Conservation (phyloP, 2,888 invertebrate species). For the Meliscaeva auricollis region DNA sequence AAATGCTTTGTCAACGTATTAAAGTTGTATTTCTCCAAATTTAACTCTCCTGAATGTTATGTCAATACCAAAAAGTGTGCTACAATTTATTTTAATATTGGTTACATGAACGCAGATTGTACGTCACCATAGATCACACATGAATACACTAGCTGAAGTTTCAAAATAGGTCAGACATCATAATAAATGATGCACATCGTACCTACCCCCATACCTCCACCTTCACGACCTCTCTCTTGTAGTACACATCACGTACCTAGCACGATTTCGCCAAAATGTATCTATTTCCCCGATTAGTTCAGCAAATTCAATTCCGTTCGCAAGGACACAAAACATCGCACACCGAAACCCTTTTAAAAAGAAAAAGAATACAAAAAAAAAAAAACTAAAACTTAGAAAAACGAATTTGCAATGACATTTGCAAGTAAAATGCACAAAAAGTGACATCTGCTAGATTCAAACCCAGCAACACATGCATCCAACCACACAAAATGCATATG, state of each 20-base stretch:
- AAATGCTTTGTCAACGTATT: no score
- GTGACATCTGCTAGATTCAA: conserved; percentile 59
- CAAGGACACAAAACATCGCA: conserved; percentile 38
- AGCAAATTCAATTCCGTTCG: conserved; percentile 52
- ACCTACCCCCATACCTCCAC: background rate
- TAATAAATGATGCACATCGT: background rate
- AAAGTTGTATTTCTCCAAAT: no score
- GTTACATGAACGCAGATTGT: background rate
- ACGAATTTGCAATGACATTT: conserved; percentile 64
- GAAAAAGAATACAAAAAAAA: background rate
- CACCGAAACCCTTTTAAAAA: conserved; percentile 1
- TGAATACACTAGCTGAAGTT: background rate
- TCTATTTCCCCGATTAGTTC: conserved; percentile 60
- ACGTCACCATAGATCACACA: conserved; percentile 1
- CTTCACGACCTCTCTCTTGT: background rate
- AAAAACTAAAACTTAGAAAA: background rate
- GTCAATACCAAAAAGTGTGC: conserved; percentile 13
- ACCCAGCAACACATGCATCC: conserved; percentile 49
- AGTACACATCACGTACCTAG: background rate
- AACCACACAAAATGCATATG: conserved; percentile 52
- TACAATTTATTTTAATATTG: background rate
- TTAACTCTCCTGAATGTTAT: background rate
- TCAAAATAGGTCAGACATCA: conserved; percentile 36
- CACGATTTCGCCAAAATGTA: conserved; percentile 37
- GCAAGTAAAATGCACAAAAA: conserved; percentile 67